phyloP scores from a whole-genome alignment of 2,797 vertebrate genomes.

The Molossus alvarezi region DNA sequence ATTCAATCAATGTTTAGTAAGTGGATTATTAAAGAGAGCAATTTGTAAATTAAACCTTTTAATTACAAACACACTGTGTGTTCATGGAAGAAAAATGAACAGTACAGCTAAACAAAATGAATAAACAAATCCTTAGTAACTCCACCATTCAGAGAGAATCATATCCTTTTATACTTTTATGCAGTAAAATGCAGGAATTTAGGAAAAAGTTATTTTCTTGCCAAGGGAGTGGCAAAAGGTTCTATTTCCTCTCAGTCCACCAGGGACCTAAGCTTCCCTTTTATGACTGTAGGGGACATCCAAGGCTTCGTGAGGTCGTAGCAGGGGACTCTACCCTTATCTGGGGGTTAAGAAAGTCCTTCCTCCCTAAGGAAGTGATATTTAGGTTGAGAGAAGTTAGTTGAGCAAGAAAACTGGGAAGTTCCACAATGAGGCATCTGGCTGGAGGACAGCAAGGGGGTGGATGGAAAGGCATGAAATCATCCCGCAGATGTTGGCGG shows the following conservation, averaged over 20 bases:
- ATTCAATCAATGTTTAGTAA: neutral
- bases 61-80: neutral
- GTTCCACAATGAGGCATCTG: neutral
- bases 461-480: neutral
- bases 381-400: neutral
- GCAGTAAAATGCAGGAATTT: neutral
- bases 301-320: neutral
- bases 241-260: neutral
- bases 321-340: neutral
- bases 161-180: neutral
- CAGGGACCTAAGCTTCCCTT: neutral
- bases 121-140: conserved; percentile 29
- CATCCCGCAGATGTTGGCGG: neutral
- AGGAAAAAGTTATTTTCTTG: conserved; percentile 52
- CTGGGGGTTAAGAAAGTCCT: neutral
- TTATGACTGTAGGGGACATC: neutral
- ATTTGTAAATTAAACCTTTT: conserved; percentile 49
- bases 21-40: conserved; percentile 18
- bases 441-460: neutral
- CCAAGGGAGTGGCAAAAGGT: neutral
- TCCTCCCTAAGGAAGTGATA: conserved; percentile 11
- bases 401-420: conserved; percentile 68
- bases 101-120: neutral
- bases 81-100: conserved; percentile 20
- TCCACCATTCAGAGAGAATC: neutral